phyloP scores from a whole-genome alignment of 2,113 vertebrate species.

The Cyprinodon variegatus region DNA sequence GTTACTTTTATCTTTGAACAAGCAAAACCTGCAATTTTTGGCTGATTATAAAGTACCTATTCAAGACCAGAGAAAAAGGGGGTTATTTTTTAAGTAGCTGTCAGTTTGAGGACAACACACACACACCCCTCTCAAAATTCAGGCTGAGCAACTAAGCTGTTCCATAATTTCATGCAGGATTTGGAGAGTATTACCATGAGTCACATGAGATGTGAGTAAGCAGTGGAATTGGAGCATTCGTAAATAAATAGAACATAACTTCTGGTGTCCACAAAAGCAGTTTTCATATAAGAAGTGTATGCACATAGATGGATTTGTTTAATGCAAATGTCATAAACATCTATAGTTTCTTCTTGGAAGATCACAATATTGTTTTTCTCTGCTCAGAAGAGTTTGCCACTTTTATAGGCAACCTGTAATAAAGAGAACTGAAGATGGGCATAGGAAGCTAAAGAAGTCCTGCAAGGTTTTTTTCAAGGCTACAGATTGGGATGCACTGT shows the following conservation, averaged over 20 bases:
- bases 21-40: slow-evolving; percentile 16
- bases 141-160: slow-evolving; percentile 47
- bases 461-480: too few species aligned
- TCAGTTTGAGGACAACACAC: slow-evolving; percentile 36
- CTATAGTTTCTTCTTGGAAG: too few species aligned
- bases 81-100: slow-evolving; percentile 21
- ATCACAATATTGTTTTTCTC: too few species aligned
- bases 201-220: slow-evolving; percentile 57
- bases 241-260: slow-evolving; percentile 55
- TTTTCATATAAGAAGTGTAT: slow-evolving; percentile 2
- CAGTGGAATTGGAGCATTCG: slow-evolving; percentile 49
- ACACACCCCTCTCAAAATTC: slow-evolving; percentile 29
- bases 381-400: too few species aligned
- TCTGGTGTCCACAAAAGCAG: slow-evolving; percentile 15
- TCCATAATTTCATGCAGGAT: slow-evolving; percentile 66
- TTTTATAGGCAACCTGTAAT: too few species aligned
- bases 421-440: too few species aligned
- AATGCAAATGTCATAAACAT: too few species aligned
- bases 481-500: too few species aligned
- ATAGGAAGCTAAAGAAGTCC: too few species aligned
- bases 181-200: slow-evolving; percentile 59
- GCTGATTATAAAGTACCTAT: slow-evolving; percentile 19
- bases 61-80: slow-evolving; percentile 29
- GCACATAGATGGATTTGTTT: too few species aligned
- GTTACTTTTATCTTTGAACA: slow-evolving; percentile 27